phyloP scores from a whole-genome alignment of 2,888 invertebrate species.

The Odontocolon sp. region DNA sequence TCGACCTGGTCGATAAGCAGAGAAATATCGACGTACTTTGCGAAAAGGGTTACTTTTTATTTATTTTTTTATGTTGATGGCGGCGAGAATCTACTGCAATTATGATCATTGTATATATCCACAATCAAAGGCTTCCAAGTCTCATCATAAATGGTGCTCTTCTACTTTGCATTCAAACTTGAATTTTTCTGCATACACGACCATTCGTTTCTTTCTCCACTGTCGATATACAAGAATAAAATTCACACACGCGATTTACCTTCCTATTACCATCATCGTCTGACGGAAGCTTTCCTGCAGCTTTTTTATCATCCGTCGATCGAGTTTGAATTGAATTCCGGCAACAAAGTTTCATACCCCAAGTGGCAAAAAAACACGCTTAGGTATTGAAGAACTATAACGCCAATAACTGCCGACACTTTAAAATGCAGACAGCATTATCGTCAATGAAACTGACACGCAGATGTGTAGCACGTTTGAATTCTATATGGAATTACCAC shows the following conservation, averaged over 20 bases:
- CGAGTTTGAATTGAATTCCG: neutral
- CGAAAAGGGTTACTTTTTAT: no score
- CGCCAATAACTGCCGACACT: no score
- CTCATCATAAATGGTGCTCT: neutral
- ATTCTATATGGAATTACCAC: conserved; percentile 6
- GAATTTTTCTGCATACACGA: neutral
- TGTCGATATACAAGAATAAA: conserved; percentile 13
- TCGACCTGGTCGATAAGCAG: no score
- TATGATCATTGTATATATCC: neutral
- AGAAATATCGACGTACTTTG: no score
- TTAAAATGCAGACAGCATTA: conserved; percentile 12
- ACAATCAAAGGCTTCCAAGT: no score
- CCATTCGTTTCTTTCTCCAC: conserved; percentile 1
- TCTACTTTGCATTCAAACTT: neutral
- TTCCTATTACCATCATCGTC: neutral
- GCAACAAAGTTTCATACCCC: conserved; percentile 1
- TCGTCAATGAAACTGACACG: neutral
- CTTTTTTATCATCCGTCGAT: conserved; percentile 29
- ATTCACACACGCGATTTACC: neutral
- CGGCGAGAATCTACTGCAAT: neutral
- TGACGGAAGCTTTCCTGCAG: neutral
- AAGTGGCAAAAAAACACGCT: no score
- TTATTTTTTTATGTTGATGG: no score
- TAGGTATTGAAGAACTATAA: no score
- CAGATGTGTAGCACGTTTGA: conserved; percentile 24